Evolutionary conservation across 1,140 invertebrate genomes (phyloP).

Genomic region (Drosophila kanapiae): DNA sequence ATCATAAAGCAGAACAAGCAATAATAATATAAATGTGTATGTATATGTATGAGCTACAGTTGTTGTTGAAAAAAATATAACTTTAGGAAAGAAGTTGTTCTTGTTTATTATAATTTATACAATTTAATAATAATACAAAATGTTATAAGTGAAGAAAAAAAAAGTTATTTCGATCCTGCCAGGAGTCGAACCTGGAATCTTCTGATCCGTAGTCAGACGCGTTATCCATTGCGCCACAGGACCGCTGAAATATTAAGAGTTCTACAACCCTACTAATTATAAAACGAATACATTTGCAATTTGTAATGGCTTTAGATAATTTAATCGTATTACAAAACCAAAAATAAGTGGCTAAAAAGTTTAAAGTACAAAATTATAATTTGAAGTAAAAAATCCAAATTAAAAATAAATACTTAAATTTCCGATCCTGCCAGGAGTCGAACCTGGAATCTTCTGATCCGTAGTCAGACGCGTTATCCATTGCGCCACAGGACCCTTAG

Average conservation of each 20-base stretch:
- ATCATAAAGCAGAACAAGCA: too few relatives aligned
- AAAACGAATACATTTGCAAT: not conserved
- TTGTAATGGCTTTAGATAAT: too few relatives aligned
- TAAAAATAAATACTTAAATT: too few relatives aligned
- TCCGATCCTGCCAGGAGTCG: slow-evolving; percentile 89
- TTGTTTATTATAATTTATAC: not conserved
- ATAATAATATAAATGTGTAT: too few relatives aligned
- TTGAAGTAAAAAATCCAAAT: too few relatives aligned
- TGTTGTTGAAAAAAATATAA: too few relatives aligned
- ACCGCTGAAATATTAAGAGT: slow-evolving; percentile 74
- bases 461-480: slow-evolving; percentile 91
- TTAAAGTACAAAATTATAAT: too few relatives aligned
- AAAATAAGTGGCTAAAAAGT: too few relatives aligned
- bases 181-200: slow-evolving; percentile 91
- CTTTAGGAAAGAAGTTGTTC: not conserved
- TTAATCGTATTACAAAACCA: too few relatives aligned
- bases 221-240: slow-evolving; percentile 91
- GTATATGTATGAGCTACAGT: too few relatives aligned
- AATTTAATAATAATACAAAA: not conserved
- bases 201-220: slow-evolving; percentile 90
- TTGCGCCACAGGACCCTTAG: slow-evolving; percentile 90
- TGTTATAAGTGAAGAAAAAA: not conserved
- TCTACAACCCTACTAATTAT: not conserved
- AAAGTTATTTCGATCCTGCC: slow-evolving; percentile 86
- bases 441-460: slow-evolving; percentile 91